Conservation (phyloP, 2,113 vertebrate genomes). For the Terrapene triunguis region DNA sequence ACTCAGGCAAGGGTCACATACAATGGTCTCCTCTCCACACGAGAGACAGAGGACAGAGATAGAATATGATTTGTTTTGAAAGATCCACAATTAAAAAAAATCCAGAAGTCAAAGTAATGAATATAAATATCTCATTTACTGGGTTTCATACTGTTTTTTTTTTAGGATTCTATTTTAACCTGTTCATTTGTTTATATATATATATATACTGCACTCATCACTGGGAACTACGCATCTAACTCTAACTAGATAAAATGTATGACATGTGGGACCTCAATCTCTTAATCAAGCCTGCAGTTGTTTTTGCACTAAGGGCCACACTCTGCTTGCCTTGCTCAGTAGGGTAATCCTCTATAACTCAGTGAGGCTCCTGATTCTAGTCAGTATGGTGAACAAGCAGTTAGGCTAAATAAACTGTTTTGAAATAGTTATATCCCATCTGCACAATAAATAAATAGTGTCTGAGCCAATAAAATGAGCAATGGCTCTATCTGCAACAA, state of each 20-base stretch:
- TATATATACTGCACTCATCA: not conserved
- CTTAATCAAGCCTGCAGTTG: not conserved
- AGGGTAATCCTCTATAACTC: not conserved
- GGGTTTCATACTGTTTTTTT: not conserved
- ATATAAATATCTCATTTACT: not conserved
- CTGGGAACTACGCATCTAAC: fast-evolving
- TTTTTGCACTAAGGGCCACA: not conserved
- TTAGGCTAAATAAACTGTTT: not conserved
- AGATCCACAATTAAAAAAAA: fast-evolving
- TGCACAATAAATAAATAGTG: not conserved
- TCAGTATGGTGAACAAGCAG: not conserved
- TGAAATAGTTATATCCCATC: not conserved
- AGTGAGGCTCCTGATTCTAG: not conserved
- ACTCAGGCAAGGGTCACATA: not conserved
- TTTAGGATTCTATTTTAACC: not conserved
- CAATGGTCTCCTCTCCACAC: not conserved
- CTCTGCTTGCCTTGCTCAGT: not conserved
- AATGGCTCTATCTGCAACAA: not conserved
- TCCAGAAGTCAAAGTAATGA: not conserved
- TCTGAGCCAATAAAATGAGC: not conserved
- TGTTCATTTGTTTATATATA: not conserved
- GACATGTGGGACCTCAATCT: not conserved
- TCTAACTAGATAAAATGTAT: not conserved
- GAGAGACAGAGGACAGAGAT: not conserved
- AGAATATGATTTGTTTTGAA: fast-evolving